Percentiles rank a stretch among this genome's conserved stretches.
phyloP scores from a whole-genome alignment of 2,113 vertebrate genomes.

The Sclerurus mexicanus region DNA sequence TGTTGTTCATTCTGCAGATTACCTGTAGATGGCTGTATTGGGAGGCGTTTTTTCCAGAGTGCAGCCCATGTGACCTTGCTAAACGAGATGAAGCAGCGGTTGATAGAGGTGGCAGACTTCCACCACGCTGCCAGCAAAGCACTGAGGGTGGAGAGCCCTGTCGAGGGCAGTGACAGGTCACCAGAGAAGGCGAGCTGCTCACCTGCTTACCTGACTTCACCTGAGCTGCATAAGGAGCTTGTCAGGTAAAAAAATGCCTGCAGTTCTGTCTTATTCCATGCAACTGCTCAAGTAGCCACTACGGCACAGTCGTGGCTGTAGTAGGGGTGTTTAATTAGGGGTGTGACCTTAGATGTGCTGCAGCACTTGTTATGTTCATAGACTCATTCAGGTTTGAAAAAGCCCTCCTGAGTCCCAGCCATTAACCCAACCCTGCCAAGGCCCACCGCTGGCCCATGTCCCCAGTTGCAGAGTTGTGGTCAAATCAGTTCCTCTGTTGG shows the following conservation, averaged over 20 bases:
- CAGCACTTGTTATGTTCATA: neutral
- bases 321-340: no score
- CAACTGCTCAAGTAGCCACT: neutral
- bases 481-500: neutral
- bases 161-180: conserved; percentile 69
- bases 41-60: conserved; percentile 88
- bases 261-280: neutral
- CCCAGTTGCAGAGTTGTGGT: neutral
- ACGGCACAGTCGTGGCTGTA: neutral
- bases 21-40: conserved; percentile 89
- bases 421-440: neutral
- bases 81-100: conserved; percentile 85
- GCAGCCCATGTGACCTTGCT: conserved; percentile 80
- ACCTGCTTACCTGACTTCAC: conserved; percentile 80
- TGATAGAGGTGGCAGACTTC: conserved; percentile 91
- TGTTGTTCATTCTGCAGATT: conserved; percentile 70
- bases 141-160: conserved; percentile 75
- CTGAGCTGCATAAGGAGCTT: conserved; percentile 89
- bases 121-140: conserved; percentile 93
- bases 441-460: neutral
- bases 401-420: neutral
- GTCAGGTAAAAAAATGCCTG: conserved; percentile 79
- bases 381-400: neutral
- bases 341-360: neutral
- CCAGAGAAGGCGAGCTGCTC: conserved; percentile 42